phyloP scores from a whole-genome alignment of 2,113 vertebrate genomes.

The Stigmatopora argus region DNA sequence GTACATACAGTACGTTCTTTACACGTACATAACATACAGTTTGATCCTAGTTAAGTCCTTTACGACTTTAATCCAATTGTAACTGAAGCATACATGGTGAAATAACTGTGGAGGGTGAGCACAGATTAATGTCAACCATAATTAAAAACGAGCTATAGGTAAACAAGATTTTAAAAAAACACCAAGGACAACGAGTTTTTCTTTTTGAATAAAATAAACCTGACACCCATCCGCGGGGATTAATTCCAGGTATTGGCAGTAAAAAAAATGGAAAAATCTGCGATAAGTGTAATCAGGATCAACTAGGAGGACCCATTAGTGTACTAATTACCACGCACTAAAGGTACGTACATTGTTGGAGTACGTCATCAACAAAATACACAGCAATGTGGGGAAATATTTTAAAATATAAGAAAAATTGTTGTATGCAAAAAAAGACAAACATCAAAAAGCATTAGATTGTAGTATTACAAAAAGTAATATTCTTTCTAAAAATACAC shows the following conservation, averaged over 20 bases:
- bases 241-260: constrained; percentile 22
- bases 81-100: constrained; percentile 28
- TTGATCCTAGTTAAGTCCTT: constrained; percentile 23
- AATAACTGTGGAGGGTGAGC: constrained; percentile 14
- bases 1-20: constrained; percentile 12
- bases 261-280: background rate
- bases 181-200: constrained; percentile 35
- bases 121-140: constrained; percentile 43
- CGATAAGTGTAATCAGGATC: constrained; percentile 17
- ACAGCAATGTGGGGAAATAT: background rate
- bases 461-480: too few relatives aligned
- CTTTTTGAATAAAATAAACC: background rate
- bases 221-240: constrained; percentile 25
- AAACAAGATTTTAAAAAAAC: constrained; percentile 38
- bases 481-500: too few relatives aligned
- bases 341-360: background rate
- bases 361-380: background rate
- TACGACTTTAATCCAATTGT: constrained; percentile 5
- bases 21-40: constrained; percentile 14
- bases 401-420: too few relatives aligned
- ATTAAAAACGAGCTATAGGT: constrained; percentile 23
- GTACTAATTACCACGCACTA: background rate
- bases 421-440: too few relatives aligned
- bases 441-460: too few relatives aligned
- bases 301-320: background rate